These are phyloP conservation scores for Emmelina monodactyla DNA, from an alignment of 2,888 invertebrate genomes.

Conservation along the genomic window DNA sequence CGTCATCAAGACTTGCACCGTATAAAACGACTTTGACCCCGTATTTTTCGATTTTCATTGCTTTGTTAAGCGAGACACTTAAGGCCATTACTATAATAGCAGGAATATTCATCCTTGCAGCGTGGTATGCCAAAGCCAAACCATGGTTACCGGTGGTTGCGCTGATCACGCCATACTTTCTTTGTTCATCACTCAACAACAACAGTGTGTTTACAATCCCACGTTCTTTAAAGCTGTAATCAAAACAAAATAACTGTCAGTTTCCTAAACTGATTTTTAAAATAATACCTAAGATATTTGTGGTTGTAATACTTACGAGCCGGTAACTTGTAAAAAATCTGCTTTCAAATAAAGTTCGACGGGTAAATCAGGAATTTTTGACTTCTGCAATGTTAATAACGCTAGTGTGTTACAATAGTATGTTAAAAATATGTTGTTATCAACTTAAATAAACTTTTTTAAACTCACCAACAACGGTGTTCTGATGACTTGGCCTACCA, in stretches of 20 bases:
- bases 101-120: slow-evolving; percentile 71
- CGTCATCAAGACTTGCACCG: slow-evolving; percentile 81
- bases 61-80: slow-evolving; percentile 89
- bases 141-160: slow-evolving; percentile 95
- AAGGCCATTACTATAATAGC: slow-evolving; percentile 89
- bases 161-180: slow-evolving; percentile 80
- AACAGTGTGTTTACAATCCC: slow-evolving; percentile 86
- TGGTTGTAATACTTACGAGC: too few species aligned
- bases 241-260: not conserved
- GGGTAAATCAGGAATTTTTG: too few species aligned
- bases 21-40: slow-evolving; percentile 82
- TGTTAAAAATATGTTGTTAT: too few species aligned
- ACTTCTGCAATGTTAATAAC: too few species aligned
- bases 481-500: slow-evolving; percentile 64
- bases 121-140: slow-evolving; percentile 77
- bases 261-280: too few species aligned
- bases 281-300: too few species aligned
- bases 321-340: slow-evolving; percentile 90
- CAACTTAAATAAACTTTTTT: too few species aligned
- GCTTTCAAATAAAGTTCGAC: slow-evolving; percentile 91
- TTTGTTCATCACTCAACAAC: slow-evolving; percentile 76
- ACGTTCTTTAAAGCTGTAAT: slow-evolving; percentile 86
- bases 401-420: too few species aligned
- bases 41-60: slow-evolving; percentile 79
- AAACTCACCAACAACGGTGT: slow-evolving; percentile 68